Evolutionary conservation across 2,113 vertebrate genomes (phyloP), one percentile per base, ranked within the genome.

Genomic region (Chaetorhynchus papuensis): DNA sequence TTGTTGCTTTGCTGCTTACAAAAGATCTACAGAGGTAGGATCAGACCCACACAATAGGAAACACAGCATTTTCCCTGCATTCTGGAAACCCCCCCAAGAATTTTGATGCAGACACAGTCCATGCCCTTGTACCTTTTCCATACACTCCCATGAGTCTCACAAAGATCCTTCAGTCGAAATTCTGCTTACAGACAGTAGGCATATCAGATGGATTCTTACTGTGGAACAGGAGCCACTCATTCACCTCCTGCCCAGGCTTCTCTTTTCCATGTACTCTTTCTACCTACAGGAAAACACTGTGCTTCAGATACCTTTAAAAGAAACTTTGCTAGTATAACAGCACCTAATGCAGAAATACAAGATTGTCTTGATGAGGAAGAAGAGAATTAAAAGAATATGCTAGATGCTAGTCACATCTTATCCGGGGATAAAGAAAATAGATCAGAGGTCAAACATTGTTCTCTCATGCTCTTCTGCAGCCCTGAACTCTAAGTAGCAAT

Each of bases 81-180:
- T 47, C 54, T 77, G 26, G 13, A 70, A 88, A 77, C 3, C 18
- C 17, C 19, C 16, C 6, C 24, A 60, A 37, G 41, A 39, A 64
- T 86, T 69, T 24, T 90, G 22, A 61, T 31, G 45, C 22, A 53
- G 19, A 28, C 53, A 44, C 75, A 83, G 50, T 10, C 68, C 4
- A 37, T 8, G 6, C 5, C 35, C 31, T 72, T 75, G 60, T 96
- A 99, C 98, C 98, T 98, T 98, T 99, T 96, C 98, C 98, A 11
- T 87, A 98, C 28, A 94, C 93, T 98, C 9, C 98, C 98, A 9
- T 98, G 94, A 27, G 94, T 96, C 15, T 98, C 98, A 88, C 97
- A 99, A 90, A 99, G 89, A 98, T 90, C 22, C 98, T 97, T 98
- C 98, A 99, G 97, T 98, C 95, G 6, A 99, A 99, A 97, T 98